Evolutionary conservation across 1,140 invertebrate genomes (phyloP).

Genomic region (Trichonephila clavipes): DNA sequence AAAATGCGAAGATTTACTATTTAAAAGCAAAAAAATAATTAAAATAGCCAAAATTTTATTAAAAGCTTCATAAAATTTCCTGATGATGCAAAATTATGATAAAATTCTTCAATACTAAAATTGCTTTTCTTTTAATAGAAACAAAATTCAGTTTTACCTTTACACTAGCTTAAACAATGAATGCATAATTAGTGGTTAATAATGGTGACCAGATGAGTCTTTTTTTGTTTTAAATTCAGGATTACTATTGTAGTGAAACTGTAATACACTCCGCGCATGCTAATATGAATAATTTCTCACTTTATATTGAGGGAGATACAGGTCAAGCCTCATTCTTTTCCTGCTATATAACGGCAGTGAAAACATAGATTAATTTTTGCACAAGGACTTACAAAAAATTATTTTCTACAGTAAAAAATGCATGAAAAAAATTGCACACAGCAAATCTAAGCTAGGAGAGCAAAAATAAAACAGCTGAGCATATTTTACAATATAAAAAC

Average conservation of each 20-base stretch:
- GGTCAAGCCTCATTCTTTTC: slow-evolving; percentile 65
- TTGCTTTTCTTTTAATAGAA: not conserved
- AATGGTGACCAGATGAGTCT: not conserved
- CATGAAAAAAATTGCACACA: slow-evolving; percentile 47
- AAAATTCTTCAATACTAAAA: not conserved
- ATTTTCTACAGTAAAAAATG: slow-evolving; percentile 40
- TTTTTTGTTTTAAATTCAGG: not conserved
- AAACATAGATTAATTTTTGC: slow-evolving; percentile 58
- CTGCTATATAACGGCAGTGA: slow-evolving; percentile 72
- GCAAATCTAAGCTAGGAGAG: not conserved
- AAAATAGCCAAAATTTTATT: no score
- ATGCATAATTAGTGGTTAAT: slow-evolving; percentile 57
- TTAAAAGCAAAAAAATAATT: no score
- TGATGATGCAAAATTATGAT: not conserved
- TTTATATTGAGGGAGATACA: slow-evolving; percentile 25
- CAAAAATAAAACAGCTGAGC: slow-evolving; percentile 11
- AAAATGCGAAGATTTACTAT: no score
- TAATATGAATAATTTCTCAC: slow-evolving; percentile 65
- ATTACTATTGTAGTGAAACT: slow-evolving; percentile 48
- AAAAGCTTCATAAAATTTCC: no score
- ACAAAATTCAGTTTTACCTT: not conserved
- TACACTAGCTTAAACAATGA: not conserved
- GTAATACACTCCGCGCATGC: slow-evolving; percentile 59
- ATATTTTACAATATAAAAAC: not conserved
- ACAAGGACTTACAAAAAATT: slow-evolving; percentile 36